A percentile compares a stretch with the other conserved stretches of the same genome.
phyloP scores from a whole-genome alignment of 2,797 vertebrate species.

The Graptemys geographica region DNA sequence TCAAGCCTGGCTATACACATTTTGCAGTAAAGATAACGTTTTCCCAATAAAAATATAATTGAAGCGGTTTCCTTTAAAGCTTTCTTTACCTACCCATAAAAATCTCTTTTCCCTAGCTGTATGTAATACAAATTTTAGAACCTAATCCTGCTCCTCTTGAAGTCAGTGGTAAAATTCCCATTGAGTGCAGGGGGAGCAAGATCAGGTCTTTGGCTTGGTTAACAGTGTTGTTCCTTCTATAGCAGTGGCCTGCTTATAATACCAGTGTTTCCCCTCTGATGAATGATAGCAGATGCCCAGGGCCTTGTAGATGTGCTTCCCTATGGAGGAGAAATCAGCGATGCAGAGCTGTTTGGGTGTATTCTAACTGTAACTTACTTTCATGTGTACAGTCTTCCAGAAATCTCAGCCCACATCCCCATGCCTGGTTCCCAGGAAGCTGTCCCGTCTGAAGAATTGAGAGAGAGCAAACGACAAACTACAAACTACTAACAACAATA shows the following conservation, averaged over 20 bases:
- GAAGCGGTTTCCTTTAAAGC: neutral
- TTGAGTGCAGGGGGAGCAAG: neutral
- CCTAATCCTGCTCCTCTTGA: neutral
- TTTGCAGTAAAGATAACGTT: neutral
- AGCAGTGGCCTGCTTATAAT: neutral
- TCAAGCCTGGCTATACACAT: fast-evolving
- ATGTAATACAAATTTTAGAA: neutral
- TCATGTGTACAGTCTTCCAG: neutral
- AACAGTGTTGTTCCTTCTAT: neutral
- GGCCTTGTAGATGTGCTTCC: neutral
- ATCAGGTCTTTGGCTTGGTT: neutral
- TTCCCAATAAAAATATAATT: neutral
- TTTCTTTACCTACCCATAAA: fast-evolving
- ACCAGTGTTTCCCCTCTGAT: neutral
- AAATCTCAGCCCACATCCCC: neutral
- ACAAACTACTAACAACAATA: neutral
- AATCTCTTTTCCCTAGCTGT: fast-evolving
- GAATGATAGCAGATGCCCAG: neutral
- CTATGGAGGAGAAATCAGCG: neutral
- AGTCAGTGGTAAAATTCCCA: neutral
- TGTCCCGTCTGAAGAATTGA: neutral
- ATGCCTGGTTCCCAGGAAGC: neutral
- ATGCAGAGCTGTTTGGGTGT: neutral
- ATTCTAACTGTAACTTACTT: neutral
- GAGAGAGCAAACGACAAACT: neutral